A percentile compares a stretch with the other conserved stretches of the same genome.
Evolutionary conservation across 2,888 invertebrate genomes (phyloP).

Genomic region (Pristionchus arcanus): DNA sequence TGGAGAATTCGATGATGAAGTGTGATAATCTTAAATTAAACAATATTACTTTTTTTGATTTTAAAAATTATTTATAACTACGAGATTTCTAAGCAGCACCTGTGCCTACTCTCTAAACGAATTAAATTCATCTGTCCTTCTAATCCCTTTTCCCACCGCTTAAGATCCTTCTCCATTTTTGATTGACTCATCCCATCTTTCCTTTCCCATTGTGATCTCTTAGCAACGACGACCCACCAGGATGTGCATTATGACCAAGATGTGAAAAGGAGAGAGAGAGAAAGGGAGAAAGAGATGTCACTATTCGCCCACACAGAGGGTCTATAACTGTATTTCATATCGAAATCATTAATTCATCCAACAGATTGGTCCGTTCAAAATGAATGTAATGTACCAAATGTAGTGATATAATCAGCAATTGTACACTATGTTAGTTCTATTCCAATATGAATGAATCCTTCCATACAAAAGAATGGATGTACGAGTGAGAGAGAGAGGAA

Average conservation of each 20-base stretch:
- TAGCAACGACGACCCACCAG: constrained; percentile 3
- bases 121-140: not conserved
- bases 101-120: too few relatives aligned
- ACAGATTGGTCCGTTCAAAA: not conserved
- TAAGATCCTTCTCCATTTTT: not conserved
- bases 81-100: not conserved
- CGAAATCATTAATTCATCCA: not conserved
- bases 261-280: not conserved
- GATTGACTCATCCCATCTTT: not conserved
- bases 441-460: constrained; percentile 2
- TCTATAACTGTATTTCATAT: not conserved
- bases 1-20: constrained; percentile 65
- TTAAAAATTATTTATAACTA: not conserved
- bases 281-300: not conserved
- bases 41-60: not conserved
- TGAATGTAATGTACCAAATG: not conserved
- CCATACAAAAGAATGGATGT: constrained; percentile 13
- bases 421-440: constrained; percentile 12
- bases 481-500: constrained; percentile 10
- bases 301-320: not conserved
- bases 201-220: constrained; percentile 3
- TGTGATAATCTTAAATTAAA: constrained; percentile 48
- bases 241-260: not conserved
- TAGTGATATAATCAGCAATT: not conserved
- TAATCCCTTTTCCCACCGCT: not conserved